Conservation (phyloP, 2,113 vertebrate genomes). For the Sorex fumeus region DNA sequence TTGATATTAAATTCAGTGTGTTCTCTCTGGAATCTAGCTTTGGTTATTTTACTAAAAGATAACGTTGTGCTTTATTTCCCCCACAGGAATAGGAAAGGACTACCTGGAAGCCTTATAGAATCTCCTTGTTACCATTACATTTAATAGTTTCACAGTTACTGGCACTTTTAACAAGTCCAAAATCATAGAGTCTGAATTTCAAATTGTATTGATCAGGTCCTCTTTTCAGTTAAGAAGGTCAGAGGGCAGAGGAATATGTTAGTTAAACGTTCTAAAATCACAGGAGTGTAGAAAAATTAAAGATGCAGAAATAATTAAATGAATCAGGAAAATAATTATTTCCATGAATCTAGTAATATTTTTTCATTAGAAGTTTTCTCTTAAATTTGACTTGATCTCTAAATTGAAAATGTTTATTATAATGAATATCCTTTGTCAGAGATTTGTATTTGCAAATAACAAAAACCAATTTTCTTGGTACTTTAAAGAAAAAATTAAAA, state of each 20-base stretch:
- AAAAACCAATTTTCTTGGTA: conserved; percentile 8
- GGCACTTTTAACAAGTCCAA: conserved; percentile 47
- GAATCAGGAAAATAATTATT: conserved; percentile 26
- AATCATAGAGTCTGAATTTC: conserved; percentile 41
- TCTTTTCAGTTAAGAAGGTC: not conserved
- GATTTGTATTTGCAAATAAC: not conserved
- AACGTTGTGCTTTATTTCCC: conserved; percentile 51
- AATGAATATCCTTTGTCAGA: not conserved
- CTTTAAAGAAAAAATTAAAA: not conserved
- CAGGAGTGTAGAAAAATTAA: not conserved
- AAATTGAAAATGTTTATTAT: conserved; percentile 50
- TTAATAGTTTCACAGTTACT: conserved; percentile 63
- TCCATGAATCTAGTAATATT: not conserved
- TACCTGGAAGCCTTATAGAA: conserved; percentile 54
- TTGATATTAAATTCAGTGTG: conserved; percentile 18
- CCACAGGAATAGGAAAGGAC: conserved; percentile 17
- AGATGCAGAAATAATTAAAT: not conserved
- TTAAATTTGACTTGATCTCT: conserved; percentile 6
- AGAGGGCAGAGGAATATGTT: not conserved
- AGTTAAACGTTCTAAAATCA: conserved; percentile 25
- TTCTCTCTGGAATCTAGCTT: conserved; percentile 40
- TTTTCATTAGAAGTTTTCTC: not conserved
- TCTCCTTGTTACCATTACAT: conserved; percentile 62
- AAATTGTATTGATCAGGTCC: conserved; percentile 47
- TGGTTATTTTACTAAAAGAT: conserved; percentile 68